Evolutionary conservation across 2,113 vertebrate species (phyloP).

Genomic region (Sprattus sprattus): DNA sequence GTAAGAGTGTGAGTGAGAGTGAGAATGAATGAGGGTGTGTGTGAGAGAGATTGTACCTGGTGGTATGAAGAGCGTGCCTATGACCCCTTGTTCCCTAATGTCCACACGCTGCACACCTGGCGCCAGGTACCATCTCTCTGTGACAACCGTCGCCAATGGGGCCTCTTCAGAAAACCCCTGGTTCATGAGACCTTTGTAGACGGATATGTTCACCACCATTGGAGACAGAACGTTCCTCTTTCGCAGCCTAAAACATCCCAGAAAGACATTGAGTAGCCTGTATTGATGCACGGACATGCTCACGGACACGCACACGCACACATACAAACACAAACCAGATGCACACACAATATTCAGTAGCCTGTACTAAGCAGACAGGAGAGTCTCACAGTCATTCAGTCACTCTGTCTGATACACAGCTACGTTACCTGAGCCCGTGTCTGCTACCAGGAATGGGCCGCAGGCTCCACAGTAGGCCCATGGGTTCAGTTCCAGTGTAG

Average conservation of each 20-base stretch:
- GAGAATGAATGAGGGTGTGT: neutral
- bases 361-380: too few relatives aligned
- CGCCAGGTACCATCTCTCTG: constrained; percentile 71
- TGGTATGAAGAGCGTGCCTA: constrained; percentile 68
- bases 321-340: too few relatives aligned
- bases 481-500: constrained; percentile 65
- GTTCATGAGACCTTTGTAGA: constrained; percentile 54
- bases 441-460: constrained; percentile 63
- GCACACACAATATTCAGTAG: too few relatives aligned
- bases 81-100: constrained; percentile 50
- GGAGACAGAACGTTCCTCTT: constrained; percentile 64
- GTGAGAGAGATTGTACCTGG: constrained; percentile 57
- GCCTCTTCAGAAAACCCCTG: constrained; percentile 53
- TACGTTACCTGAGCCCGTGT: constrained; percentile 61
- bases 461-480: constrained; percentile 75
- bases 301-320: too few relatives aligned
- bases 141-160: constrained; percentile 52
- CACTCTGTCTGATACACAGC: neutral
- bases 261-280: neutral
- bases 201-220: constrained; percentile 60
- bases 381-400: too few relatives aligned
- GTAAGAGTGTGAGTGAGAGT: too few relatives aligned
- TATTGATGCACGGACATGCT: too few relatives aligned
- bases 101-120: constrained; percentile 64
- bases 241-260: constrained; percentile 59